These are phyloP conservation scores for Ivindomyrus marchei DNA, from an alignment of 2,113 vertebrate species.

Conservation along the genomic window DNA sequence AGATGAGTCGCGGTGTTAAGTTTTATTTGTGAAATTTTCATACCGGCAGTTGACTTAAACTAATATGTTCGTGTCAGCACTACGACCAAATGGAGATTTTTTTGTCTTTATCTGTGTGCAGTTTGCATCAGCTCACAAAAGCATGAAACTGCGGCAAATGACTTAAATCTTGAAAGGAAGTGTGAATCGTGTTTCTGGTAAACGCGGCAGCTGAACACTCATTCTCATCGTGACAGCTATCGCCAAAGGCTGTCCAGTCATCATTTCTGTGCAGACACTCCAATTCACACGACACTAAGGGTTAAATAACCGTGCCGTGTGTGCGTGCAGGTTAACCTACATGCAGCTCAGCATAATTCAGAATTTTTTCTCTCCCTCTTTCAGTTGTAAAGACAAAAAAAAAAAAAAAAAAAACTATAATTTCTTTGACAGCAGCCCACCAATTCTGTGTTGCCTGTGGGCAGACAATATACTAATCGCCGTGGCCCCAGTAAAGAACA, in stretches of 20 bases:
- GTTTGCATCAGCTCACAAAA: conserved; percentile 17
- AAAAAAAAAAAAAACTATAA: neutral
- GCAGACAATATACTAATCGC: neutral
- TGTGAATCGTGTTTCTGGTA: conserved; percentile 19
- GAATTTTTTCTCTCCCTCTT: neutral
- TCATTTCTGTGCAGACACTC: neutral
- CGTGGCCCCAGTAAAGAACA: conserved; percentile 33
- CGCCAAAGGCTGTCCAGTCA: conserved; percentile 2
- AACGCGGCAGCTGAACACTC: neutral
- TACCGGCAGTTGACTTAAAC: neutral
- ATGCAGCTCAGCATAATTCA: neutral
- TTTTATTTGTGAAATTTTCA: neutral
- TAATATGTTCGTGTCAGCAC: conserved; percentile 34
- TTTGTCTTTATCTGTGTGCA: conserved; percentile 33
- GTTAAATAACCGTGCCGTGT: conserved; percentile 14
- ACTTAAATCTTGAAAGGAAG: conserved; percentile 21
- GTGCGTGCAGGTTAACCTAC: neutral
- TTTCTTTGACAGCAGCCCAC: neutral
- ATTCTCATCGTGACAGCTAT: conserved; percentile 24
- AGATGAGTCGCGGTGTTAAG: neutral
- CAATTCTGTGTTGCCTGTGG: neutral
- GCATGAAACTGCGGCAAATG: conserved; percentile 16
- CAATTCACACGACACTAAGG: neutral
- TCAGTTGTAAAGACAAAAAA: neutral
- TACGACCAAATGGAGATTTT: conserved; percentile 27